A percentile compares a stretch with the other conserved stretches of the same genome.
Evolutionary conservation across 2,888 invertebrate genomes (phyloP).

Genomic region (Pollenia griseotomentosa): DNA sequence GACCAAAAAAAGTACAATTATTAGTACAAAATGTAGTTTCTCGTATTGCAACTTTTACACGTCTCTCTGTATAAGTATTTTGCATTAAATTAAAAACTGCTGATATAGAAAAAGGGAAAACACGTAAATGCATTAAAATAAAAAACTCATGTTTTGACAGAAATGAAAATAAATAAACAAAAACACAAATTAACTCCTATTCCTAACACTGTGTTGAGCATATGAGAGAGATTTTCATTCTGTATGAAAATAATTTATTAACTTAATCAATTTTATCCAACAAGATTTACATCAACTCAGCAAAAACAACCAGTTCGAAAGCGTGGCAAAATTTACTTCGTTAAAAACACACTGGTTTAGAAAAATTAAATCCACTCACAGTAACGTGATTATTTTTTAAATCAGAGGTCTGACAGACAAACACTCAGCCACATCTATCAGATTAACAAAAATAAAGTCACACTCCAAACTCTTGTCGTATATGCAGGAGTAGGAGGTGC

Average conservation of each 20-base stretch:
- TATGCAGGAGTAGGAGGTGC: background rate
- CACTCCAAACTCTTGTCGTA: background rate
- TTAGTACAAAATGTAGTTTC: too few relatives aligned
- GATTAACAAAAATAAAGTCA: constrained; percentile 4
- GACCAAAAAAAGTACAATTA: too few relatives aligned
- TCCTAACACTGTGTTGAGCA: background rate
- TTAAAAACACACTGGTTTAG: constrained; percentile 10
- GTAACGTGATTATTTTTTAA: constrained; percentile 62
- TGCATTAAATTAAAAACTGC: too few relatives aligned
- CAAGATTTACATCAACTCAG: constrained; percentile 23
- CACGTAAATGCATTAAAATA: constrained; percentile 48
- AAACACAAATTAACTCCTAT: constrained; percentile 18
- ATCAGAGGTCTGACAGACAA: constrained; percentile 10
- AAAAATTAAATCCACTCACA: constrained; percentile 55
- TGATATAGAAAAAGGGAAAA: background rate
- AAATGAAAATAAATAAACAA: constrained; percentile 23
- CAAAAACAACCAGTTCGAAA: constrained; percentile 17
- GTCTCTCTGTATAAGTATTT: too few relatives aligned
- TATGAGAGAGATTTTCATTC: constrained; percentile 28
- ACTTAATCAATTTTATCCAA: constrained; percentile 58
- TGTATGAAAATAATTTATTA: constrained; percentile 45
- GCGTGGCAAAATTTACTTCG: constrained; percentile 40
- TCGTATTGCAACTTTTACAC: too few relatives aligned
- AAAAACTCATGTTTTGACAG: constrained; percentile 43
- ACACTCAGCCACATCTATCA: constrained; percentile 26